Evolutionary conservation across 2,888 invertebrate genomes (phyloP), one percentile per base, ranked within the genome.

Genomic region (Noctuana brunneofusca): DNA sequence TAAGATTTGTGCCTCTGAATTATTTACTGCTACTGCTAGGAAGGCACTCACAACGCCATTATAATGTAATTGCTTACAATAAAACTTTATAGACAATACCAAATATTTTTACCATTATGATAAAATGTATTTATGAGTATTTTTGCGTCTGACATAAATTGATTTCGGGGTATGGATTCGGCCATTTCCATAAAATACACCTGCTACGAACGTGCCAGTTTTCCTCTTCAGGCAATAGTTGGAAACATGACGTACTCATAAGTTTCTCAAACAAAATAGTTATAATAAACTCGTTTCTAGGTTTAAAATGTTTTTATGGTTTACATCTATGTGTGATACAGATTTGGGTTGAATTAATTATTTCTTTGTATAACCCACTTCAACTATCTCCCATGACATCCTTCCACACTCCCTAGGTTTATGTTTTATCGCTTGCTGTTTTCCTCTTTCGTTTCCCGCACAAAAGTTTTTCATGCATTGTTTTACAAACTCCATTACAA

Each of bases 81-180:
- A 53, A 35, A 50, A 27, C 27, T 24, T 24, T 27, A 27, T 53
- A 53, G 35, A 53, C 20, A 30, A 32, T 52, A 52, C 1, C 32
- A 32, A 52, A 32, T 30, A 14, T 30, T 50, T 12, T 32, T 32
- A 32, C 12, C 12, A 32, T 52, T 52, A 52, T 18, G 30, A 12
- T n/a, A 18, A n/a, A 52, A 18, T 3, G 9, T 53, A 53, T 53
- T 53, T 53, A 35, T 20, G 20, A 53, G 38, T 38, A n/a, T 46
- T 32, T 9, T 20, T 56, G 46, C 46, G 11, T 20, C 46, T 32
- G 46, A n/a, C 46, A n/a, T 56, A 46, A 43, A 56, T 52, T 30
- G 9, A 46, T 18, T 18, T 27, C 11, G 18, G 27, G 43, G 18
- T 18, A 43, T 11, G 18, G 1, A 43, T 55, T 22, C 27, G 55